A percentile compares a stretch with the other conserved stretches of the same genome.
These are phyloP conservation scores for Mellivora capensis DNA, from an alignment of 2,113 vertebrate species.

Conservation along the genomic window DNA sequence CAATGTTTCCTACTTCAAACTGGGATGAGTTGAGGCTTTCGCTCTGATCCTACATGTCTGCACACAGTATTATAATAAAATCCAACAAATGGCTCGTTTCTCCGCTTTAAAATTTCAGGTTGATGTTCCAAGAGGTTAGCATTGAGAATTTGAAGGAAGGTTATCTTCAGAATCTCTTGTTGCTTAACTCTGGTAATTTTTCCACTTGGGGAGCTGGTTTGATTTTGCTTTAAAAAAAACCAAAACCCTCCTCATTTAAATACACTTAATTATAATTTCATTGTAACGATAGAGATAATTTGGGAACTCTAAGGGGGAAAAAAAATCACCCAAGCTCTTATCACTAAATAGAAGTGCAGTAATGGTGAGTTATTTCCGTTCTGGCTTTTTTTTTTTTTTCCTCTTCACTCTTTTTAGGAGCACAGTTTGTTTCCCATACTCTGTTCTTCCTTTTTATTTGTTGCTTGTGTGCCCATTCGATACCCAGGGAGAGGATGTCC, in stretches of 20 bases:
- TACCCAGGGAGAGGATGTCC: neutral
- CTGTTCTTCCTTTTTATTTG: neutral
- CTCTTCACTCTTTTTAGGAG: neutral
- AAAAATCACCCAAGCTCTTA: neutral
- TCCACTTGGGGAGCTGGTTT: neutral
- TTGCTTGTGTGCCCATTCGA: neutral
- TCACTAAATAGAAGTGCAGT: neutral
- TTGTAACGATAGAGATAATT: neutral
- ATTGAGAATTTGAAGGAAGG: neutral
- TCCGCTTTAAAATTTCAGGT: neutral
- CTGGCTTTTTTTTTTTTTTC: neutral
- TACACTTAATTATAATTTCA: neutral
- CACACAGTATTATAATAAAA: neutral
- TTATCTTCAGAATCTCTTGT: neutral
- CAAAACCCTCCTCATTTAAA: neutral
- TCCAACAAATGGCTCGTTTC: neutral
- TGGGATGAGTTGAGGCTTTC: neutral
- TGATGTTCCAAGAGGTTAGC: neutral
- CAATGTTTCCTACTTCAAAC: neutral
- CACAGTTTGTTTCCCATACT: neutral
- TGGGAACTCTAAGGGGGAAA: neutral
- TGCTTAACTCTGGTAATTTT: constrained; percentile 24
- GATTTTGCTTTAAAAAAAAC: neutral
- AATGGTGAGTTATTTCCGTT: neutral
- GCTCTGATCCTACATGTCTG: neutral